These are phyloP conservation scores for Saguinus imperator DNA, from an alignment of 2,113 vertebrate species.

Conservation along the genomic window DNA sequence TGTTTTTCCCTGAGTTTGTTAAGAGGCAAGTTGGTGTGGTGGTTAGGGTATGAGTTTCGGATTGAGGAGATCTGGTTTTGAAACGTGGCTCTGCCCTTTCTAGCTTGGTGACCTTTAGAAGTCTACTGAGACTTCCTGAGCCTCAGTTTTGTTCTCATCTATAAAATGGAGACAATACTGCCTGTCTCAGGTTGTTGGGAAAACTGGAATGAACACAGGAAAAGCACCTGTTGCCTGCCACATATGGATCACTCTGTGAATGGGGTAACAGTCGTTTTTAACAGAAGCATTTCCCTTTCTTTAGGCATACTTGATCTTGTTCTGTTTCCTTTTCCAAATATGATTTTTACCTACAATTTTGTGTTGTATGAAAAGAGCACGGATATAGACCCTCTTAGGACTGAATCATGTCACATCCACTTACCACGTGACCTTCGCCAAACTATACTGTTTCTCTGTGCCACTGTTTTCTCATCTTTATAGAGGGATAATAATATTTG, in stretches of 20 bases:
- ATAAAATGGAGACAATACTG: background rate
- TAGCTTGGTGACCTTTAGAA: background rate
- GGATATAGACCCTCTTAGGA: background rate
- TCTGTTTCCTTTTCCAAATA: constrained; percentile 6
- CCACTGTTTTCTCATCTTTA: background rate
- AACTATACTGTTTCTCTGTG: background rate
- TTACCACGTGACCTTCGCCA: background rate
- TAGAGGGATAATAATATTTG: background rate
- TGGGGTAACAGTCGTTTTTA: background rate
- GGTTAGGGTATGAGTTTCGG: background rate
- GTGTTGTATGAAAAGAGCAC: background rate
- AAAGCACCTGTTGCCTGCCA: background rate
- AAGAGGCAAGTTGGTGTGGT: background rate
- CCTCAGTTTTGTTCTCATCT: background rate
- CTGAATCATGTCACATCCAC: background rate
- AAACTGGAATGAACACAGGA: background rate
- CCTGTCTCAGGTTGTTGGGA: background rate
- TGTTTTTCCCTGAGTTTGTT: constrained; percentile 14
- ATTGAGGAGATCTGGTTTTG: constrained; percentile 21
- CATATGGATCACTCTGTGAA: background rate
- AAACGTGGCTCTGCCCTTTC: constrained; percentile 29
- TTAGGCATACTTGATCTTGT: background rate
- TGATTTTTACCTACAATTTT: background rate
- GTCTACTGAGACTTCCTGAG: background rate
- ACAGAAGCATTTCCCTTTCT: background rate